Percentiles rank a stretch among this genome's conserved stretches.
phyloP scores from a whole-genome alignment of 2,113 vertebrate genomes.

The Daboia siamensis region DNA sequence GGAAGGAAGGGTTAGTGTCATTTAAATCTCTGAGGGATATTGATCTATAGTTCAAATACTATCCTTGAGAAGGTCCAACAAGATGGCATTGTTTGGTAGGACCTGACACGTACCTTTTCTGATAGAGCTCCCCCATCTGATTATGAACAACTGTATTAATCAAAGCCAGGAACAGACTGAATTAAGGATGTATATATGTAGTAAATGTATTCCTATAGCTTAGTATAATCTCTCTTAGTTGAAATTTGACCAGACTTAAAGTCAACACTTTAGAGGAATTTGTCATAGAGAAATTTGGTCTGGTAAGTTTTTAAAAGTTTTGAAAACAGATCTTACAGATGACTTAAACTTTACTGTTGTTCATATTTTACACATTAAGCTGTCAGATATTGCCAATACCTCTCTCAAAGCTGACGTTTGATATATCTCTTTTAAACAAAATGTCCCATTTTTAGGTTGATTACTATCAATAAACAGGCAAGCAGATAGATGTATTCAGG shows the following conservation, averaged over 20 bases:
- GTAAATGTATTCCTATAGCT: neutral
- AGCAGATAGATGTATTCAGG: constrained; percentile 14
- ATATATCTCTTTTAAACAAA: neutral
- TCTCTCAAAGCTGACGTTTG: neutral
- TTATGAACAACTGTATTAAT: neutral
- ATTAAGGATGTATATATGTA: neutral
- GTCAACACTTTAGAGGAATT: neutral
- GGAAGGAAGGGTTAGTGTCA: neutral
- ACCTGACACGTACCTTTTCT: neutral
- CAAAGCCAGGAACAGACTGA: neutral
- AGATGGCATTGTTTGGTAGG: neutral
- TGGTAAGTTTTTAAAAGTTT: neutral
- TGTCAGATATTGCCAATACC: neutral
- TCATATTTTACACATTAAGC: neutral
- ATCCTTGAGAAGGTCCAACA: neutral
- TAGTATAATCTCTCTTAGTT: neutral
- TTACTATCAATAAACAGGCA: constrained; percentile 11
- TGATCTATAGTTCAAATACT: neutral
- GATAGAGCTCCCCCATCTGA: neutral
- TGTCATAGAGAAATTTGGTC: neutral
- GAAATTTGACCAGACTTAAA: neutral
- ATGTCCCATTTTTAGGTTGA: constrained; percentile 1
- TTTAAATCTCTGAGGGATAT: neutral
- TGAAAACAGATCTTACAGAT: neutral
- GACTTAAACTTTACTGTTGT: neutral